Conservation (phyloP, 1,140 invertebrate genomes). For the Arion vulgaris region DNA sequence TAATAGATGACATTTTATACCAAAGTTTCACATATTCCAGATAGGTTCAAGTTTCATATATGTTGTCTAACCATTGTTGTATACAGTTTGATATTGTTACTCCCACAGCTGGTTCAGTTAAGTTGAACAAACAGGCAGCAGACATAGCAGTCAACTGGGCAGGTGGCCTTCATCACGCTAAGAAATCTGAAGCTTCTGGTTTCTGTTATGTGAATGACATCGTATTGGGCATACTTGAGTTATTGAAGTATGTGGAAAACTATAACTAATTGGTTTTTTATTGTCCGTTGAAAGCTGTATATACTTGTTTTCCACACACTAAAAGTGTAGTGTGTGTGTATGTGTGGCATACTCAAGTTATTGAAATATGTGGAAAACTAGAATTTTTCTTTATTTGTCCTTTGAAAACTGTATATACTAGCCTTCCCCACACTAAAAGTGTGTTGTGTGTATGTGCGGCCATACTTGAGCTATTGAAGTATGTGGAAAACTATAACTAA, state of each 20-base stretch:
- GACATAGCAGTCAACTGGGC: constrained; percentile 99
- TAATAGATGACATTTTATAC: too few relatives aligned
- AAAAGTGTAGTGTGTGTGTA: too few relatives aligned
- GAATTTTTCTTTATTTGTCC: too few relatives aligned
- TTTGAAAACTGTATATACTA: too few relatives aligned
- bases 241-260: constrained; percentile 79
- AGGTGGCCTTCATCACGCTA: constrained; percentile 98
- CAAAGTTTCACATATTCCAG: too few relatives aligned
- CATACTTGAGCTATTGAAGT: constrained; percentile 93
- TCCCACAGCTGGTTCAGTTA: constrained; percentile 71
- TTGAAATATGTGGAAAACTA: too few relatives aligned
- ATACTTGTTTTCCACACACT: too few relatives aligned
- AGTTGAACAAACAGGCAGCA: constrained; percentile 74
- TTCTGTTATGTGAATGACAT: constrained; percentile 99
- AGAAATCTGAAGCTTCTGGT: constrained; percentile 98
- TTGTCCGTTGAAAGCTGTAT: too few relatives aligned
- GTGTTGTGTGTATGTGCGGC: constrained; percentile 98
- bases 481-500: constrained; percentile 52
- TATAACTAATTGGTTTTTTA: neutral
- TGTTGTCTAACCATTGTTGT: too few relatives aligned
- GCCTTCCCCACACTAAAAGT: constrained; percentile 99
- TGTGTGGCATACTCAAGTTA: too few relatives aligned
- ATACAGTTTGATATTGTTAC: too few relatives aligned
- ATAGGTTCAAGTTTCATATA: too few relatives aligned
- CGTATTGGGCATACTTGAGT: constrained; percentile 96